Base-by-base conservation (phyloP, 2,888 invertebrate genomes). In the Agrotis puta region DNA sequence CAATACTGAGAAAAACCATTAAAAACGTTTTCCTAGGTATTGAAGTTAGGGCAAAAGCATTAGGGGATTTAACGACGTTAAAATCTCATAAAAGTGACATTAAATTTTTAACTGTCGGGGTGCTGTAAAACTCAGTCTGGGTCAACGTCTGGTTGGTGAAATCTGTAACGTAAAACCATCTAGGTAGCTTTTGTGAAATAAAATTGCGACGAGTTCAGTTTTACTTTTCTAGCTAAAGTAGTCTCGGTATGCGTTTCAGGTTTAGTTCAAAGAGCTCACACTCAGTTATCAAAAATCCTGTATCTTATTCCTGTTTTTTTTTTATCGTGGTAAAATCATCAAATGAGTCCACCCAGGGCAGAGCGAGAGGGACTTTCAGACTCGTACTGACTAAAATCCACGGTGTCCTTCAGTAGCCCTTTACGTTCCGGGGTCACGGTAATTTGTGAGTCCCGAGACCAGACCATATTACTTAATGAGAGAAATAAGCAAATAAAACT, bases 81-180 rank as follows among this genome's bases (percentile, higher is more conserved):
- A 70, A 75, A 63, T 48, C 45, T 45, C 27, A 65, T 75, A 75
- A 70, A 79, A 80, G 18, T 51, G 45, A 24, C 68, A 67, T 70
- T 20, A 74, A 22, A 51, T 58, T 75, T 76, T 64, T 56, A 79
- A 74, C 75, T 64, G 62, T 62, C 61, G 61, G 54, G 20, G n/a
- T 64, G 80, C 59, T 68, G 68, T 77, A 74, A 73, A 68, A 63
- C 58, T 7, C 27, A n/a, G 50, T 72, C 50, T 71, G 48, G 72
- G 64, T 61, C 59, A 71, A 53, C 53, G 79, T 66, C 63, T 63
- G 74, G 66, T 51, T 62, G 53, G 47, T 47, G 20, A 51, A 74
- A 69, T 61, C 51, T 61, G 24, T 53, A 39, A 59, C 33, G 43
- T 45, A 48, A 64, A 64, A 39, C 43, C n/a, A n/a, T n/a, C 2